A percentile compares a stretch with the other conserved stretches of the same genome.
Conservation (phyloP, 2,797 vertebrate species). For the Iguana delicatissima region DNA sequence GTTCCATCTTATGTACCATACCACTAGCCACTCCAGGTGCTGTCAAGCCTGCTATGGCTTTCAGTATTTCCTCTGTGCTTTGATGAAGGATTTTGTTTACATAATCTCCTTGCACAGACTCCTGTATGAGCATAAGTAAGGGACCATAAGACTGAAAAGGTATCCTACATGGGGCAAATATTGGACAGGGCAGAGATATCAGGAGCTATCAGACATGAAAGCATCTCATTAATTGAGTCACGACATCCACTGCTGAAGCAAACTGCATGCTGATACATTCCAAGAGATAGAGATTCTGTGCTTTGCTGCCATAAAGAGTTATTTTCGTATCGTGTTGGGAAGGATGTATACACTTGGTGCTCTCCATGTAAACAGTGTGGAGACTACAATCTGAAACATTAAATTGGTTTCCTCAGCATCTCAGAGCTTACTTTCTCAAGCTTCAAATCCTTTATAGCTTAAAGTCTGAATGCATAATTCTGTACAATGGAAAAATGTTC, state of each 20-base stretch:
- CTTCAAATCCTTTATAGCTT: neutral
- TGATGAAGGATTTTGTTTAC: neutral
- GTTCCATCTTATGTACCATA: neutral
- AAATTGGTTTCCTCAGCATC: neutral
- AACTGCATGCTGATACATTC: neutral
- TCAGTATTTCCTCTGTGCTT: neutral
- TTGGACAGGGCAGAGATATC: neutral
- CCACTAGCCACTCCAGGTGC: neutral
- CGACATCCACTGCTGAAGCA: neutral
- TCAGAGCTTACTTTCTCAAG: neutral
- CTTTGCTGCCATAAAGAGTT: neutral
- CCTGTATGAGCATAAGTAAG: neutral
- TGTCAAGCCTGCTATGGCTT: neutral
- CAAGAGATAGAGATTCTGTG: neutral
- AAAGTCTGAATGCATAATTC: neutral
- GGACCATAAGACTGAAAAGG: neutral
- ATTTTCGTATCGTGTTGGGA: neutral
- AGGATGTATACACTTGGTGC: neutral
- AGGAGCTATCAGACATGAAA: neutral
- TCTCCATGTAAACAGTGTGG: neutral
- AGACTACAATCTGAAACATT: neutral
- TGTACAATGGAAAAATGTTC: neutral
- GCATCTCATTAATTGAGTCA: neutral
- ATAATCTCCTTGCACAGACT: neutral
- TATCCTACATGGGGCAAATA: neutral